Evolutionary conservation across 2,888 invertebrate genomes (phyloP), one percentile per base, ranked within the genome.

Genomic region (Xanthia togata): DNA sequence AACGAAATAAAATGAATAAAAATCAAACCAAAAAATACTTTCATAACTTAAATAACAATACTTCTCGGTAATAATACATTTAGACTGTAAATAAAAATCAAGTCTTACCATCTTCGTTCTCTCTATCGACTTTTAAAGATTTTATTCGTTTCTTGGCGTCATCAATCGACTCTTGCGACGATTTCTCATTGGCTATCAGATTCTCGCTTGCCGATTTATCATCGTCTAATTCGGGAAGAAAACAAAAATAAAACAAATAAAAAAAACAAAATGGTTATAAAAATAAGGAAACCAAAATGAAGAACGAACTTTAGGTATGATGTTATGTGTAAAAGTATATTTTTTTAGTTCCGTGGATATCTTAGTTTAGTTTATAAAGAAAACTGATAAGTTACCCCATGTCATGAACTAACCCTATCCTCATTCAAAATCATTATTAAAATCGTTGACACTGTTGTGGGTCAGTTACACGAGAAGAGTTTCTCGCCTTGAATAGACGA

Each of bases 41-140:
- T 4, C 6, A 20, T 73, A 71, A 73, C 57, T 74, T 72, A 79
- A 78, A 71, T 68, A 75, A 76, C 69, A 81, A 72, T 79, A 73
- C 47, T 71, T 75, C 23, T 69, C 76, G 78, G 64, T 76, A 73
- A 80, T 63, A 60, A 81, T 73, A 38, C 8, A 63, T 35, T 57
- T 23, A 59, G 23, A 41, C 14, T 35, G n/a, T 47, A 59, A 67
- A 62, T 67, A 74, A 76, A 57, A 76, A 60, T 90, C 78, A 89
- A 84, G 78, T 89, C 94, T 96, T 96, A 96, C 96, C 96, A 84
- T 96, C 96, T 44, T 96, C 96, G 73, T 96, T 96, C 63, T 96
- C 96, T 90, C 94, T 93, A 92, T 95, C 96, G 78, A 96, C 94
- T 94, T 96, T 96, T 82, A 96, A 93, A 5, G 96, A 96, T 75